Evolutionary conservation across 1,140 invertebrate species (phyloP), one percentile per base, ranked within the genome.

Genomic region (Campodea augens): DNA sequence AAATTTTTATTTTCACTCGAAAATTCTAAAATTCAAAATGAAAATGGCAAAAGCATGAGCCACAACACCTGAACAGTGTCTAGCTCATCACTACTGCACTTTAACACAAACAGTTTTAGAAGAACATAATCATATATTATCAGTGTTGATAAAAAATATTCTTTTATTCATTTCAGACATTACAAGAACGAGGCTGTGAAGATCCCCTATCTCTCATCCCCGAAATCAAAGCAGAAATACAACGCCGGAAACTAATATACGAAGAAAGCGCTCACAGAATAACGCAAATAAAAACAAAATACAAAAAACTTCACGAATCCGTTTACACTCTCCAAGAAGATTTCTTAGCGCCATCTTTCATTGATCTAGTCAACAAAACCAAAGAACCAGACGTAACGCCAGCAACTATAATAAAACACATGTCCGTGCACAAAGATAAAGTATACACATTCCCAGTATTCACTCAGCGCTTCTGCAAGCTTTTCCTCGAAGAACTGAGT

Each of bases 401-500:
- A 5, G 20, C 18, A 4, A 5, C 20, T 4, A 24, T 38, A 4
- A n/a, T 12, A 25, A n/a, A 13, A 13, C 23, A 19, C 18, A 25
- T 15, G 21, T n/a, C 25, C 5, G 21, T 25, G 5, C 42, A 13
- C 10, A 39, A 41, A 29, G 15, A 21, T 20, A 25, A 38, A 13
- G 41, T 47, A 13, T 49, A 42, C 47, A 49, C 52, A 19, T 60
- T 68, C 32, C 61, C 58, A 5, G 56, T 68, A 4, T 65, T 68
- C 49, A 63, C 58, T 4, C 21, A 51, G 21, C 51, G 61, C 32
- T 67, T 66, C 45, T 67, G 66, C 51, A 10, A 45, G 5, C 41
- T 50, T 38, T 52, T 68, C 25, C 46, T 64, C 3, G 57, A 59
- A 39, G 65, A 67, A 51, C 36, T 67, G 20, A 43, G 51, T 13